These are phyloP conservation scores for Oreochromis tanganicae DNA, from an alignment of 2,113 vertebrate species.

Conservation along the genomic window DNA sequence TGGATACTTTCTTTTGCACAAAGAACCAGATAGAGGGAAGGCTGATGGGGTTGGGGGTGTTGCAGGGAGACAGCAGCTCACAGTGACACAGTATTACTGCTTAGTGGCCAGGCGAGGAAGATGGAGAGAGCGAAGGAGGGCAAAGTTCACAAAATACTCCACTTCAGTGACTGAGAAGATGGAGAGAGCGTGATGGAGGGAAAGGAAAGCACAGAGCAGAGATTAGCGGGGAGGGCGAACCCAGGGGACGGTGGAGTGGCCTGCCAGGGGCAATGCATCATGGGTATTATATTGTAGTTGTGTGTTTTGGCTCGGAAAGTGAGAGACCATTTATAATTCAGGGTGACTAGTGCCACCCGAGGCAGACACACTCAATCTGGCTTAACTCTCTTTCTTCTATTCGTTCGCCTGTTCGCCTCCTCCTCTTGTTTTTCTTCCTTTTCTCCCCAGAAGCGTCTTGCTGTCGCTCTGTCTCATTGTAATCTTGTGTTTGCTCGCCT, in stretches of 20 bases:
- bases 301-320: slow-evolving; percentile 65
- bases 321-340: slow-evolving; percentile 66
- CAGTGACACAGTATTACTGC: not conserved
- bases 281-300: slow-evolving; percentile 57
- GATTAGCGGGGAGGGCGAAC: slow-evolving; percentile 46
- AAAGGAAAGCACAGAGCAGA: slow-evolving; percentile 35
- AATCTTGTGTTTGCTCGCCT: slow-evolving; percentile 21
- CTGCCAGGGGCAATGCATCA: slow-evolving; percentile 62
- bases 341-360: slow-evolving; percentile 62
- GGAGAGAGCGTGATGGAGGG: slow-evolving; percentile 3
- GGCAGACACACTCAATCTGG: slow-evolving; percentile 63
- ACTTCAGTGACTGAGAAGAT: slow-evolving; percentile 4
- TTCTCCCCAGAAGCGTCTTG: slow-evolving; percentile 31
- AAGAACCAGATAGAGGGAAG: not conserved
- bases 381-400: slow-evolving; percentile 46
- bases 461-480: slow-evolving; percentile 38
- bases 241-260: slow-evolving; percentile 46
- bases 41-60: not conserved
- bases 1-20: slow-evolving; percentile 20
- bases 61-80: slow-evolving; percentile 8
- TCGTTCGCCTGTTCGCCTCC: not conserved
- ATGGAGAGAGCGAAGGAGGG: slow-evolving; percentile 26
- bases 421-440: slow-evolving; percentile 6
- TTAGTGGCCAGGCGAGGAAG: slow-evolving; percentile 2
- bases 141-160: slow-evolving; percentile 42